phyloP scores from a whole-genome alignment of 1,140 invertebrate genomes.

The Maconellicoccus hirsutus region DNA sequence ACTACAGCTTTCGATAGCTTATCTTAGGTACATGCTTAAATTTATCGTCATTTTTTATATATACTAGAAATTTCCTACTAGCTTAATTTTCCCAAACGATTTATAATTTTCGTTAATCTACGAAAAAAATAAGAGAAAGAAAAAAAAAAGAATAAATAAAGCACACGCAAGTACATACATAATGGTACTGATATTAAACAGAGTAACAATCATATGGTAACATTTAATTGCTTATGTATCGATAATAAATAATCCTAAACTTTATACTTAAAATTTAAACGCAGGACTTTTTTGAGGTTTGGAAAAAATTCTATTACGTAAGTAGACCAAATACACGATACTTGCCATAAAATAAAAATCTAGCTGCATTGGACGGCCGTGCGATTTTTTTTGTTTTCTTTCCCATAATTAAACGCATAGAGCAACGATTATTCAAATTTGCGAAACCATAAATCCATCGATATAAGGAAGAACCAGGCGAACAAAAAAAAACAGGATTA shows the following conservation, averaged over 20 bases:
- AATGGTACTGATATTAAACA: constrained; percentile 12
- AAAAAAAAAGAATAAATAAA: no score
- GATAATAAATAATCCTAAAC: neutral
- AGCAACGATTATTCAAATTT: no score
- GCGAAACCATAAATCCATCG: no score
- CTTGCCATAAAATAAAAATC: neutral
- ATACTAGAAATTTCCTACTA: neutral
- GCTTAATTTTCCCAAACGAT: neutral
- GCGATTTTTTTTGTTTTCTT: neutral
- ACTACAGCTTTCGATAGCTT: neutral
- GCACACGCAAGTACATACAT: neutral
- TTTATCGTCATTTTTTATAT: neutral
- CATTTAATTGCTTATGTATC: constrained; percentile 21
- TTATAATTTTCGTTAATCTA: no score
- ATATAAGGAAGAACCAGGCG: no score
- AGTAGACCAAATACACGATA: neutral
- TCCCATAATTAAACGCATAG: no score
- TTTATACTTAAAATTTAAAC: neutral
- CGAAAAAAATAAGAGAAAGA: no score
- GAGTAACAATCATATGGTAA: constrained; percentile 21
- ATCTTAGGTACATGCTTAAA: neutral
- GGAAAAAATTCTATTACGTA: neutral
- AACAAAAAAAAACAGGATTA: no score
- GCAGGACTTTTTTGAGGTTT: neutral
- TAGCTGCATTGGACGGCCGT: neutral